Evolutionary conservation across 2,888 invertebrate genomes (phyloP).

Genomic region (Sminthurinus aureus): DNA sequence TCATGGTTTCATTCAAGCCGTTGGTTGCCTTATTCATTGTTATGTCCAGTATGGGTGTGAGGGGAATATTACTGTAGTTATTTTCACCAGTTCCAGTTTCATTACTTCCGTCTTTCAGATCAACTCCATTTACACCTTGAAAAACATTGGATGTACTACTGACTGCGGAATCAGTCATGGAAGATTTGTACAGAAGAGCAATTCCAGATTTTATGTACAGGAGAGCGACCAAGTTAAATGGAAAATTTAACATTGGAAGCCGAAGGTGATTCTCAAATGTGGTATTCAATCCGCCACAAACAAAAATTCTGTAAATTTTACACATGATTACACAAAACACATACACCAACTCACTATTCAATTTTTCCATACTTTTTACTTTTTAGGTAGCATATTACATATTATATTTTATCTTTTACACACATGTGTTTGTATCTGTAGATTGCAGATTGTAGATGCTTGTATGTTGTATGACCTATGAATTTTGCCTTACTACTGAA

Average conservation of each 20-base stretch:
- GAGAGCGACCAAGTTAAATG: slow-evolving; percentile 46
- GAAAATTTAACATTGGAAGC: slow-evolving; percentile 50
- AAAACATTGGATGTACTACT: neutral
- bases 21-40: neutral
- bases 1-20: neutral
- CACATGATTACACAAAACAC: too few relatives aligned
- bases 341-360: neutral
- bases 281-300: slow-evolving; percentile 47
- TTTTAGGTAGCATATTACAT: too few relatives aligned
- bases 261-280: slow-evolving; percentile 22
- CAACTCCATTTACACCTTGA: neutral
- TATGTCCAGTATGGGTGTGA: neutral
- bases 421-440: too few relatives aligned
- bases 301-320: slow-evolving; percentile 40
- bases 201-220: slow-evolving; percentile 46
- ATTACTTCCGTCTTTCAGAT: neutral
- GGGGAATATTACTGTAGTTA: neutral
- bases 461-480: too few relatives aligned
- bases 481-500: too few relatives aligned
- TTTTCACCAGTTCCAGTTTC: neutral
- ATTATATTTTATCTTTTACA: too few relatives aligned
- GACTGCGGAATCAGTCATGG: neutral
- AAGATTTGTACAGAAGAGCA: neutral
- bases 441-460: too few relatives aligned
- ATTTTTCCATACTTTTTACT: too few relatives aligned